These are phyloP conservation scores for Halcyon malimbica DNA, from an alignment of 2,113 vertebrate genomes.

Conservation along the genomic window DNA sequence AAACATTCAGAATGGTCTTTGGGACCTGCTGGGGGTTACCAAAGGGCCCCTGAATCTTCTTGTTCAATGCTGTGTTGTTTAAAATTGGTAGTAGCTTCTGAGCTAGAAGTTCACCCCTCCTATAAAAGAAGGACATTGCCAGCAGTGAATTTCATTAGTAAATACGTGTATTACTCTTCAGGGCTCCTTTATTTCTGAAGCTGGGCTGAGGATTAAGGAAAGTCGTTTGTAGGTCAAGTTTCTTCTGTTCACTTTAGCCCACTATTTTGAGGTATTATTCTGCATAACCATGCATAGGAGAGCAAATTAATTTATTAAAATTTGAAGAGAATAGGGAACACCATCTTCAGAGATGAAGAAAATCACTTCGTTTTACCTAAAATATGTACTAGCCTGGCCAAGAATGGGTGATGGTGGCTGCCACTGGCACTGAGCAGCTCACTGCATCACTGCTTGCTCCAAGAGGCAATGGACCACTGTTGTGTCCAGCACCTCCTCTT, in stretches of 20 bases:
- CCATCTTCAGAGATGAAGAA: not conserved
- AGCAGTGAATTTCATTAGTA: not conserved
- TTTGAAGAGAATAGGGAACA: not conserved
- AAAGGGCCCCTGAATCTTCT: not conserved
- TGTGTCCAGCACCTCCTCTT: not conserved
- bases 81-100: not conserved
- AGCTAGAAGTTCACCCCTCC: not conserved
- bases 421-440: fast-evolving
- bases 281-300: not conserved
- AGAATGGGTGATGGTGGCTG: not conserved
- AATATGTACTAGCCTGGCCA: not conserved
- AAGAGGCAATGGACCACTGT: not conserved
- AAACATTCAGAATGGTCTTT: not conserved
- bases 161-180: not conserved
- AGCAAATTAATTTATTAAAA: not conserved
- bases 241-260: not conserved
- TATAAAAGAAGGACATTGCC: not conserved
- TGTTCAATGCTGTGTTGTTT: not conserved
- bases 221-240: not conserved
- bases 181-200: not conserved
- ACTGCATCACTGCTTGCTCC: not conserved
- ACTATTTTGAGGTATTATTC: not conserved
- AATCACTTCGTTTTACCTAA: not conserved
- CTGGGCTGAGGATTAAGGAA: not conserved
- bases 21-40: not conserved